Conservation (phyloP, 2,113 vertebrate genomes). For the Emydura subglobosa region DNA sequence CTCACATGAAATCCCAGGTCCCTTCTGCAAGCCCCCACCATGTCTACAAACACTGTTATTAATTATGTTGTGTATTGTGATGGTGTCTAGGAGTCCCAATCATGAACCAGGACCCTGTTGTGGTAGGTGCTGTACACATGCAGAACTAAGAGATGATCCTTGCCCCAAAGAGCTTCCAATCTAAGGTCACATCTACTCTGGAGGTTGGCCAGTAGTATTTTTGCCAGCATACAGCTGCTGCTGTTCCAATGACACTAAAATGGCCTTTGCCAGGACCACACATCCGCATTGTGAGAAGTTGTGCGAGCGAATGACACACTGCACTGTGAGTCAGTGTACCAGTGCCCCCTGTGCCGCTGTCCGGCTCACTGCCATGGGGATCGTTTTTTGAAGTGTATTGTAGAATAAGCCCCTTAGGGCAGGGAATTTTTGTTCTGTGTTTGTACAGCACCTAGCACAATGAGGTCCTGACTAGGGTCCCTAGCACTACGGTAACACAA, state of each 20-base stretch:
- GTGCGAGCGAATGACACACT: neutral
- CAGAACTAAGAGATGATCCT: neutral
- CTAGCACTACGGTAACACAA: neutral
- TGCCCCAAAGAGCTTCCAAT: neutral
- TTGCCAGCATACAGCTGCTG: neutral
- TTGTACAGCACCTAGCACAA: neutral
- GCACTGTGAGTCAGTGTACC: neutral
- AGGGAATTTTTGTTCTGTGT: neutral
- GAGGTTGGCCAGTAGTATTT: neutral
- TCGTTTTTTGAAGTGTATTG: neutral
- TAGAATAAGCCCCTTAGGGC: too few relatives aligned
- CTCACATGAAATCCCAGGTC: neutral
- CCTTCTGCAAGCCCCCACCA: neutral
- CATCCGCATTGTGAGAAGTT: neutral
- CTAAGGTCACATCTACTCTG: neutral
- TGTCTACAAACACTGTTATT: neutral
- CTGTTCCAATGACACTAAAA: neutral
- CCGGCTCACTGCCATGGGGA: neutral
- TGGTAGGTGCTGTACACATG: neutral
- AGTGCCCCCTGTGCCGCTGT: neutral
- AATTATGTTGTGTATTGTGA: neutral
- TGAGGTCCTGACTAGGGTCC: neutral
- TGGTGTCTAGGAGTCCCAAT: neutral
- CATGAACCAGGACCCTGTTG: neutral
- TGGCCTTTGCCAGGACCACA: neutral